Base-by-base conservation (phyloP, 1,140 invertebrate genomes). In the Nephotettix cincticeps region DNA sequence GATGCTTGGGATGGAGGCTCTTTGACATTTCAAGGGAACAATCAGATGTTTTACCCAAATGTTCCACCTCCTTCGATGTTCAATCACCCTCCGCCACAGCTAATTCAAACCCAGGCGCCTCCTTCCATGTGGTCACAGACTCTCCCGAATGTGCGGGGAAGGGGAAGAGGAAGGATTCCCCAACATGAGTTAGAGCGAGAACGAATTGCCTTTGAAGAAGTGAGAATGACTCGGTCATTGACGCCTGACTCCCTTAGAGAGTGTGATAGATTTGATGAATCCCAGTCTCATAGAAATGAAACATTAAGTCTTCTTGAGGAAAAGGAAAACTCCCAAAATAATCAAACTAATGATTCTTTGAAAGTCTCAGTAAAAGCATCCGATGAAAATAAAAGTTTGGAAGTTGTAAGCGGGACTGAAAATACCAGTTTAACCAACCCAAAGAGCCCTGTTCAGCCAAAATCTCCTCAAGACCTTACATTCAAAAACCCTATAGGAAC, bases 1-100 rank as follows among this genome's bases (percentile, higher is more conserved):
- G 82, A 83, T 32, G 64, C 75, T 43, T 84, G 83, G 84, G 84
- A 84, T 79, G 84, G 83, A 30, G 83, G 75, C 75, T 83, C 80
- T 71, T 74, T 83, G 19, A 83, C 81, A 19, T 85, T 82, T 79
- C 80, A 83, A 73, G 83, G 76, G 13, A 56, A 58, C 17, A 67
- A 25, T 43, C 17, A 13, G 13, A 67, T 11, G 4, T 17, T 30
- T n/a, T 45, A 27, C 17, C 67, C 32, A 54, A 47, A 47, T 68
- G 27, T 58, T 40, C 30, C 47, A 3, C 43, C 45, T 58, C 43
- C 58, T 23, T 13, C 32, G 29, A 63, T 71, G 27, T 76, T 75
- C 47, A 71, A 68, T 45, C 72, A 71, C 14, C 67, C 75, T 23
- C 75, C 75, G 14, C 17, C 71, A 23, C 56, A 6, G 6, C 6